Base-by-base conservation (phyloP, 64 coral and sea anemone species). In the Acropora yongei region DNA sequence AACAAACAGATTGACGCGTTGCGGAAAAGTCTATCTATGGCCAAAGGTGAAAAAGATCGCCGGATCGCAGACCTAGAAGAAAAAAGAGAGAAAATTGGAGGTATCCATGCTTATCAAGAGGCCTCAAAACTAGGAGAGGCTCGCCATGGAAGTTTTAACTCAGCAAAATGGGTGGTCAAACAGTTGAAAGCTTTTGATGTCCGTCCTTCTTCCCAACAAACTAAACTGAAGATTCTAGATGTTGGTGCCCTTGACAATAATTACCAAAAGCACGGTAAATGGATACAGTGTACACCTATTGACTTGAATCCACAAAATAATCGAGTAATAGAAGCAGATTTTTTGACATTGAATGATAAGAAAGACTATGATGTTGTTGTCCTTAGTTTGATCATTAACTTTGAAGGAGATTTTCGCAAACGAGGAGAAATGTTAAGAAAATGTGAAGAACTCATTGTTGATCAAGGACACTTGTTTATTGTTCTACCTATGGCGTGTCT, bases 51-150 rank as follows among this genome's bases (percentile, higher is more conserved):
- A n/a, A 79, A 55, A 63, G 9, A 57, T 41, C 17, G 4, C 6
- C 67, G 78, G 86, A 53, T 88, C 17, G 77, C 49, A 4, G 45
- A 11, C 1, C 67, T 93, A 6, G 12, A 86, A 41, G 49, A 83
- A 11, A 93, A 93, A 71, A 87, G 65, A 63, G 91, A 93, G 49
- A 86, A 93, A 74, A 74, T 93, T 72, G 91, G 91, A 79, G 91
- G 91, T 1, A 49, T 93, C 17, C 45, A 93, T 79, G 91, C 91
- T 80, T 93, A 93, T 46, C 91, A 93, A 80, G 39, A 93, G 40
- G 91, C 91, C 12, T 93, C 91, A 49, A 87, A 49, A 74, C 91
- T 93, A 18, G 91, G 91, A 72, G 91, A 93, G 45, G 67, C 66
- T 76, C 91, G 63, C 7, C 72, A 87, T 87, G 91, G 91, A 46